phyloP scores from a whole-genome alignment of 2,888 invertebrate genomes.

The Tipula helvola region DNA sequence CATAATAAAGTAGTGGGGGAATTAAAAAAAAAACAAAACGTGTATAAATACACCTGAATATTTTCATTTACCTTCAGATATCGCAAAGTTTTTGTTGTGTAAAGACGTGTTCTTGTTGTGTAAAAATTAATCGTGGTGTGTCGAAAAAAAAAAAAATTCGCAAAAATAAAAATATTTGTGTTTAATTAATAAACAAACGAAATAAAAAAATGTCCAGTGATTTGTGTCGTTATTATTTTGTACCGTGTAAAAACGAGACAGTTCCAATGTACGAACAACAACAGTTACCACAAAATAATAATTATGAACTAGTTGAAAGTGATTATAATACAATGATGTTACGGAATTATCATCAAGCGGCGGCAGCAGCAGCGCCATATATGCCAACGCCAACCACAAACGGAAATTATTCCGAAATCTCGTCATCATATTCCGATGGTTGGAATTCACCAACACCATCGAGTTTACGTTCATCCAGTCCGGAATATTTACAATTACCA shows the following conservation, averaged over 20 bases:
- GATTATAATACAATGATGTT: background rate
- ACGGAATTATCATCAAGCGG: background rate
- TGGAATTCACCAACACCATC: slow-evolving; percentile 35
- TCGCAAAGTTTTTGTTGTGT: background rate
- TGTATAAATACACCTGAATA: background rate
- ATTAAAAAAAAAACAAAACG: background rate
- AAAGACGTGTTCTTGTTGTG: background rate
- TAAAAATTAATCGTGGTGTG: background rate
- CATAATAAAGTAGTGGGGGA: background rate
- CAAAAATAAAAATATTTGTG: background rate
- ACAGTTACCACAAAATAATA: background rate
- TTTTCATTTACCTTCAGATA: background rate
- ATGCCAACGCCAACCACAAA: background rate
- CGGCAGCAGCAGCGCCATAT: background rate
- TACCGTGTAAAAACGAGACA: slow-evolving; percentile 23
- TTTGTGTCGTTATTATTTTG: slow-evolving; percentile 34
- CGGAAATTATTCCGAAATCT: slow-evolving; percentile 5
- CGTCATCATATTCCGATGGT: slow-evolving; percentile 31
- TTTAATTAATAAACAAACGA: background rate
- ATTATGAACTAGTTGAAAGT: background rate
- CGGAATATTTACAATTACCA: slow-evolving; percentile 34
- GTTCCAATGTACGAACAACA: background rate
- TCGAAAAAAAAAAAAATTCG: background rate
- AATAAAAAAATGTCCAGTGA: slow-evolving; percentile 28
- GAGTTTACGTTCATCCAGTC: slow-evolving; percentile 35